A percentile compares a stretch with the other conserved stretches of the same genome.
These are phyloP conservation scores for Protula sp. DNA, from an alignment of 2,888 invertebrate genomes.

Conservation along the genomic window DNA sequence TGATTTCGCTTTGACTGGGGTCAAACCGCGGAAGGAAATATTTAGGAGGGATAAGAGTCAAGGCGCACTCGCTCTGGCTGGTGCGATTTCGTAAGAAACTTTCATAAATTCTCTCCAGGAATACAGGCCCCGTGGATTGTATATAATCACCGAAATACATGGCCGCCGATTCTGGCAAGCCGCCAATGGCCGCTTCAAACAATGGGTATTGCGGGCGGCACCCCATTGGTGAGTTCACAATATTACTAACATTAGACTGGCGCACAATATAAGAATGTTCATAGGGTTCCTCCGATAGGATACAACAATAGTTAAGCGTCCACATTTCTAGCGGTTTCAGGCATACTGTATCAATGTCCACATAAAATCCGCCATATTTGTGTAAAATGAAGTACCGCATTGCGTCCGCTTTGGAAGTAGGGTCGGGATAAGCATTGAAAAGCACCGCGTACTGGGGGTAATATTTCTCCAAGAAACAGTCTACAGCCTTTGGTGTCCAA, in stretches of 20 bases:
- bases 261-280: constrained; percentile 21
- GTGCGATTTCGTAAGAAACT: constrained; percentile 1
- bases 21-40: constrained; percentile 26
- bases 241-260: constrained; percentile 8
- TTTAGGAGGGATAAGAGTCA: constrained; percentile 16
- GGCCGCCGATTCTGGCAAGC: constrained; percentile 14
- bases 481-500: constrained; percentile 47
- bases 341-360: constrained; percentile 22
- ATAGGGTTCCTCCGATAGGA: constrained; percentile 23
- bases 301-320: constrained; percentile 15
- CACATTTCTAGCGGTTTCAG: constrained; percentile 19
- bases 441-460: constrained; percentile 20
- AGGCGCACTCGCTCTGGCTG: background rate
- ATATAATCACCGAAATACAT: constrained; percentile 19
- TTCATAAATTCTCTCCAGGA: constrained; percentile 12
- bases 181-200: constrained; percentile 13
- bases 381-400: constrained; percentile 25
- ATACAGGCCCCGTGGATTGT: constrained; percentile 20
- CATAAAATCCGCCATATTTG: constrained; percentile 25
- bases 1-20: constrained; percentile 14
- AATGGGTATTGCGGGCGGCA: constrained; percentile 20
- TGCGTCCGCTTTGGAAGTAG: constrained; percentile 8
- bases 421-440: background rate
- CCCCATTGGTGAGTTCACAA: constrained; percentile 23
- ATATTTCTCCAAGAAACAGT: constrained; percentile 33